Conservation (phyloP, 2,113 vertebrate genomes). For the Maccullochella peelii region DNA sequence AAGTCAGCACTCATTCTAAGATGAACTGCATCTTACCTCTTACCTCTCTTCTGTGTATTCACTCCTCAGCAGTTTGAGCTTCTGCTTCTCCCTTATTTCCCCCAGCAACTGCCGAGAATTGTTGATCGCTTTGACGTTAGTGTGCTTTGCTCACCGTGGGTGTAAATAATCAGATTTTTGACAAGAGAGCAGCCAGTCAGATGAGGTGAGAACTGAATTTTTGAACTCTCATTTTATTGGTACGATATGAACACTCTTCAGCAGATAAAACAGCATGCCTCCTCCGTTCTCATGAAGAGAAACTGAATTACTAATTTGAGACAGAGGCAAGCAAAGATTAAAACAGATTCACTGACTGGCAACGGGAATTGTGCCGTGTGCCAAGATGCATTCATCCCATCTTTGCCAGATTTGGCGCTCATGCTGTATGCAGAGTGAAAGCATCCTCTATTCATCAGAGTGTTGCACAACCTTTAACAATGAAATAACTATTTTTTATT, state of each 20-base stretch:
- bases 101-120: constrained; percentile 25
- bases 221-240: constrained; percentile 58
- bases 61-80: constrained; percentile 34
- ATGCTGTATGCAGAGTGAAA: constrained; percentile 1
- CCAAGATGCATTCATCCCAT: constrained; percentile 39
- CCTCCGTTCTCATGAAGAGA: constrained; percentile 36
- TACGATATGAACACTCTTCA: constrained; percentile 46
- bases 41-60: constrained; percentile 34
- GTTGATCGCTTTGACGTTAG: constrained; percentile 58
- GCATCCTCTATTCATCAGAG: constrained; percentile 6
- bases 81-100: constrained; percentile 28
- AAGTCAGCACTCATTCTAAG: constrained; percentile 49
- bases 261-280: constrained; percentile 47
- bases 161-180: constrained; percentile 73
- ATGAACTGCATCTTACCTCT: constrained; percentile 66
- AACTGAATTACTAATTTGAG: constrained; percentile 67
- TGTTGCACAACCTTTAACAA: not conserved
- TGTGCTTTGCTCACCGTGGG: constrained; percentile 35
- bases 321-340: constrained; percentile 64
- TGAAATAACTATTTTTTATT: not conserved
- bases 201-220: constrained; percentile 75
- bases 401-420: constrained; percentile 44
- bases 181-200: constrained; percentile 45
- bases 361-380: not conserved
- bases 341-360: constrained; percentile 56